Evolutionary conservation across 2,113 vertebrate genomes (phyloP), one percentile per base, ranked within the genome.

Genomic region (Peromyscus polionotus): DNA sequence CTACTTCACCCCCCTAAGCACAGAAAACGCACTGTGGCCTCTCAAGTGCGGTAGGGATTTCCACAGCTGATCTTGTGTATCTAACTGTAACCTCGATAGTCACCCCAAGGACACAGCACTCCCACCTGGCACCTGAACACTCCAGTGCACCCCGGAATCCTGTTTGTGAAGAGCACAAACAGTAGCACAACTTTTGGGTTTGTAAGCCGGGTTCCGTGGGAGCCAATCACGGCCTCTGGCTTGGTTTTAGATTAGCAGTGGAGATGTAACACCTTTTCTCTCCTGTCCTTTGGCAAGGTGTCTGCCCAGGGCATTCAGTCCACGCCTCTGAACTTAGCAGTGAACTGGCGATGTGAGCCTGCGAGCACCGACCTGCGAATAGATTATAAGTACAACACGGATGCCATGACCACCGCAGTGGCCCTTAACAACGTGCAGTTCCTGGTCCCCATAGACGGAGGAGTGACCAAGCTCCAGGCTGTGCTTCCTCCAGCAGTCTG

Each of bases 351-450:
- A 22, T 99, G 99, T 81, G 99, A 99, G 36, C 98, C 98, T 88
- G 98, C 97, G 96, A 99, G 99, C 98, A 99, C 99, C 7, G 99
- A 99, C 98, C 99, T 99, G 70, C 99, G 99, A 98, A 99, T 99
- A 94, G 99, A 99, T 98, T 99, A 99, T 98, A 99, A 99, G 97
- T 99, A 99, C 99, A 99, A 99, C 95, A 98, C 98, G 0, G 99
- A 99, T 91, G 99, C 99, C n/a, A 99, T 99, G 99, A 98, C 99
- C 12, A 98, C 98, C 0, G 99, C 99, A 0, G 99, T 99, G 12
- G 99, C 99, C 45, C 99, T 99, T 67, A 99, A 99, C 98, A 99
- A 99, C 42, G 99, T 99, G 97, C 99, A 99, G 92, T 99, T 99
- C 98, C 98, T 99, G 90, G 99, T 99, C 95, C 99, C 99, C 0